Evolutionary conservation across 2,113 vertebrate species (phyloP).

Genomic region (Zosterops hypoxanthus): DNA sequence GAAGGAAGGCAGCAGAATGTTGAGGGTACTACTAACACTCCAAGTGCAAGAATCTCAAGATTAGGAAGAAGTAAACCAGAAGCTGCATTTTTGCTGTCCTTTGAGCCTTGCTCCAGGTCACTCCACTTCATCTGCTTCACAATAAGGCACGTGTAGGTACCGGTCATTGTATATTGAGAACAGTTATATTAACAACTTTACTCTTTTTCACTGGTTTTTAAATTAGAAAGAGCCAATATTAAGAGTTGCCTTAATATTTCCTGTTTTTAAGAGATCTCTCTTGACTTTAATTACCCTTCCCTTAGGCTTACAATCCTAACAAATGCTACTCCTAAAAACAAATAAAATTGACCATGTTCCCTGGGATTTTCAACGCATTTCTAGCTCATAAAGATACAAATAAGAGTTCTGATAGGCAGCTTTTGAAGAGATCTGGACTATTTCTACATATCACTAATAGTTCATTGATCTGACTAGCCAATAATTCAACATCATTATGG

Average conservation of each 20-base stretch:
- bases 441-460: background rate
- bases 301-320: background rate
- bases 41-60: background rate
- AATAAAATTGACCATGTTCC: background rate
- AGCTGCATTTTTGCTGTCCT: background rate
- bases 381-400: background rate
- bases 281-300: background rate
- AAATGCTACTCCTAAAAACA: background rate
- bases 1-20: background rate
- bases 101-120: background rate
- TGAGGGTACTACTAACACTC: background rate
- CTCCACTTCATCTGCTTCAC: background rate
- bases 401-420: background rate
- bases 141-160: background rate
- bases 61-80: fast-evolving
- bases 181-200: background rate
- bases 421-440: background rate
- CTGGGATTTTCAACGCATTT: background rate
- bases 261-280: background rate
- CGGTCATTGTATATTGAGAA: background rate
- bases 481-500: background rate
- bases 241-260: background rate
- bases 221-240: background rate
- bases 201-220: background rate
- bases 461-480: background rate